phyloP scores from a whole-genome alignment of 2,113 vertebrate species.

The Chionis minor region DNA sequence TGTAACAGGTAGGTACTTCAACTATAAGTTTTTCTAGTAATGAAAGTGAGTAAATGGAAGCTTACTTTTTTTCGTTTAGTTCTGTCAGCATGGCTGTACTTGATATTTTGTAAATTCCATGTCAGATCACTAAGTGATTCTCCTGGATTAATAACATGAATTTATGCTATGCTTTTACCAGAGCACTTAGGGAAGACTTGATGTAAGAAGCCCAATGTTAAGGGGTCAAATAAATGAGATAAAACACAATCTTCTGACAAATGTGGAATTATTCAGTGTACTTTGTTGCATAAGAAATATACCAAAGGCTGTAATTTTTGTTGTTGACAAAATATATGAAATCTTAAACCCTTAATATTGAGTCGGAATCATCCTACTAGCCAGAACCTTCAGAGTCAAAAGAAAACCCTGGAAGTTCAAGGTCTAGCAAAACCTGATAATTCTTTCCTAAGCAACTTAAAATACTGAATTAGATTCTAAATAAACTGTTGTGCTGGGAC shows the following conservation, averaged over 20 bases:
- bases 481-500: background rate
- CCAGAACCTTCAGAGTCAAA: background rate
- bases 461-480: background rate
- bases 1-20: background rate
- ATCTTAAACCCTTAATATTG: background rate
- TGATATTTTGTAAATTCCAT: no score
- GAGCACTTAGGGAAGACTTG: background rate
- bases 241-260: background rate
- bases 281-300: background rate
- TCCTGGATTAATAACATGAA: background rate
- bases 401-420: background rate
- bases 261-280: background rate
- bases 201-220: background rate
- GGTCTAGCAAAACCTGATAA: background rate
- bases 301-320: constrained; percentile 8
- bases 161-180: background rate
- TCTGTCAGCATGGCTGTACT: background rate
- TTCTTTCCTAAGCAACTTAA: background rate
- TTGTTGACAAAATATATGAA: background rate
- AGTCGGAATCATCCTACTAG: background rate
- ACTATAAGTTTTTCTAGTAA: background rate
- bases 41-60: background rate
- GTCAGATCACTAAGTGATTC: background rate
- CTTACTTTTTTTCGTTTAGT: background rate
- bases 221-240: background rate